A percentile compares a stretch with the other conserved stretches of the same genome.
phyloP scores from a whole-genome alignment of 1,140 invertebrate species.

The Ostrea edulis region DNA sequence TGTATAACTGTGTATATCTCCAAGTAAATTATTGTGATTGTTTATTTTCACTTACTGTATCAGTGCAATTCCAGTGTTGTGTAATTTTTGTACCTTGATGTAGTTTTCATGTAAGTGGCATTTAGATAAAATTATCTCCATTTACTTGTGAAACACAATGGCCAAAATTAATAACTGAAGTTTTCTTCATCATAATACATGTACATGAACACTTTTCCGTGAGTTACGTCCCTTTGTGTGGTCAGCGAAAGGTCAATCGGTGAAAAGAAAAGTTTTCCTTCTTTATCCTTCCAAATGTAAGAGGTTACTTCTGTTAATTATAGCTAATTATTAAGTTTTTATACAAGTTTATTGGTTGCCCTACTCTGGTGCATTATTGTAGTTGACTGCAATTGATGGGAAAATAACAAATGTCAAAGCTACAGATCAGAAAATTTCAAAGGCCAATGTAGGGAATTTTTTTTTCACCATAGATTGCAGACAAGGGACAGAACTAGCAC shows the following conservation, averaged over 20 bases:
- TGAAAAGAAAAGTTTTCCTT: neutral
- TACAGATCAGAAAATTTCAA: too few species aligned
- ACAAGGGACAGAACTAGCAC: too few species aligned
- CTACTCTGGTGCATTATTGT: too few species aligned
- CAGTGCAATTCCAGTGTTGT: slow-evolving; percentile 34
- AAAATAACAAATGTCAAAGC: too few species aligned
- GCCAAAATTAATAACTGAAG: neutral
- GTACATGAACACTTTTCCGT: neutral
- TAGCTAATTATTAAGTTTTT: neutral
- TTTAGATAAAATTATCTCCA: neutral
- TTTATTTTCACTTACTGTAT: slow-evolving; percentile 8
- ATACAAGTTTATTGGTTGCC: neutral
- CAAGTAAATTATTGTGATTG: neutral
- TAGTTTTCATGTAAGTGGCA: neutral
- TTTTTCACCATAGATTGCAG: too few species aligned
- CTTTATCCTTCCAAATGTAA: neutral
- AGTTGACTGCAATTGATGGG: too few species aligned
- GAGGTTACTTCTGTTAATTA: neutral
- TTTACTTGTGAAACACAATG: neutral
- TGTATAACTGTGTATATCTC: slow-evolving; percentile 56
- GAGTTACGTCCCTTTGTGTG: neutral
- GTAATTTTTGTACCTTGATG: neutral
- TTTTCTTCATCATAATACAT: neutral
- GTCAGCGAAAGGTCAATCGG: neutral
- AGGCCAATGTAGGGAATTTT: too few species aligned